Evolutionary conservation across 1,140 invertebrate species (phyloP), one percentile per base, ranked within the genome.

Genomic region (Anagrus nilaparvatae): DNA sequence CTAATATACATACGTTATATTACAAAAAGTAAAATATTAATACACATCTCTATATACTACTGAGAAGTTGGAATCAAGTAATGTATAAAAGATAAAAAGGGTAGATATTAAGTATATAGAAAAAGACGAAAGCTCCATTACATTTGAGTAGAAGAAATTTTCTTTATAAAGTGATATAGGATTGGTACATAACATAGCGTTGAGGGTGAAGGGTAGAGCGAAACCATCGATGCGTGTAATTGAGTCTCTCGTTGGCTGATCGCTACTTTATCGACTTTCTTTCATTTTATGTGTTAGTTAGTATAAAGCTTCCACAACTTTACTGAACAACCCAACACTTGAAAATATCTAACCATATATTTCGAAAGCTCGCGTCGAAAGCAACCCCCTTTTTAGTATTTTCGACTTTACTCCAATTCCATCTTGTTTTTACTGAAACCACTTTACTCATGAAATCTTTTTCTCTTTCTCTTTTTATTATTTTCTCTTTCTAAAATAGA

Each of bases 261-360:
- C 64, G 58, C 65, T 65, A 65, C 65, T 68, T 67, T 68, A 68
- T 68, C 65, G 65, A 68, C 59, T 59, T 56, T 56, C 53, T 61
- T 59, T n/a, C n/a, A n/a, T n/a, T n/a, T n/a, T n/a, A n/a, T n/a
- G n/a, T n/a, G n/a, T n/a, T n/a, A n/a, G n/a, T n/a, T n/a, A n/a
- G n/a, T n/a, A n/a, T n/a, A n/a, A n/a, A n/a, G n/a, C n/a, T n/a
- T n/a, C n/a, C n/a, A n/a, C n/a, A n/a, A n/a, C n/a, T n/a, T n/a
- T n/a, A n/a, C n/a, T n/a, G n/a, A n/a, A n/a, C n/a, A n/a, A n/a
- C n/a, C n/a, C n/a, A n/a, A n/a, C n/a, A n/a, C n/a, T n/a, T n/a
- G n/a, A n/a, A n/a, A n/a, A n/a, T n/a, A 58, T 51, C 49, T 55
- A 51, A 35, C 32, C 41, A 44, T 32, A 43, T 44, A 40, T 44